Evolutionary conservation across 2,888 invertebrate genomes (phyloP).

Genomic region (Eurytoma californica): DNA sequence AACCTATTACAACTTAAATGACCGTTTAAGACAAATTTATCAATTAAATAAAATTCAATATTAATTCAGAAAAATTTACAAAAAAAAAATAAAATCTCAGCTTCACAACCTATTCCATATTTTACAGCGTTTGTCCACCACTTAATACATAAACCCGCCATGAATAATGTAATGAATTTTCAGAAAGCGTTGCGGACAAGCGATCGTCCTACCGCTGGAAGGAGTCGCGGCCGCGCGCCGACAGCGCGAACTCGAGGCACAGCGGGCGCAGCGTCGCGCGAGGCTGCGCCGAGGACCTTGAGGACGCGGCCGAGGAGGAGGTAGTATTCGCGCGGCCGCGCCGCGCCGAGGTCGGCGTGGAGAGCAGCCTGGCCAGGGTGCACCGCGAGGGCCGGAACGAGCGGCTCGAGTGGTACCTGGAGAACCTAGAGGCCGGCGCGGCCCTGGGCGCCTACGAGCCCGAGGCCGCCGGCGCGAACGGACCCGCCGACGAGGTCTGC

Average conservation of each 20-base stretch:
- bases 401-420: slow-evolving; percentile 30
- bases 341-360: slow-evolving; percentile 5
- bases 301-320: background rate
- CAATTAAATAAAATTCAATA: too few species aligned
- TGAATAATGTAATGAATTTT: background rate
- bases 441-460: slow-evolving; percentile 7
- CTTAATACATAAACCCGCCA: too few species aligned
- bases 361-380: slow-evolving; percentile 6
- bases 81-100: too few species aligned
- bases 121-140: too few species aligned
- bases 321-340: slow-evolving; percentile 14
- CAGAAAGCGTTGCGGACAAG: slow-evolving; percentile 49
- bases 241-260: slow-evolving; percentile 64
- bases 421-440: slow-evolving; percentile 36
- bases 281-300: background rate
- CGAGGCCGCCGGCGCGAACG: background rate
- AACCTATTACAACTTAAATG: too few species aligned
- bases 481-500: slow-evolving; percentile 28
- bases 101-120: too few species aligned
- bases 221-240: slow-evolving; percentile 57
- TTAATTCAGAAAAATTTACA: too few species aligned
- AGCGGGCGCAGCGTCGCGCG: slow-evolving; percentile 58
- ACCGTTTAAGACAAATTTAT: too few species aligned
- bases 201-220: slow-evolving; percentile 11
- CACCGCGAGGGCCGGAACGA: slow-evolving; percentile 34